Base-by-base conservation (phyloP, 2,797 vertebrate species). In the Geotrypetes seraphini region DNA sequence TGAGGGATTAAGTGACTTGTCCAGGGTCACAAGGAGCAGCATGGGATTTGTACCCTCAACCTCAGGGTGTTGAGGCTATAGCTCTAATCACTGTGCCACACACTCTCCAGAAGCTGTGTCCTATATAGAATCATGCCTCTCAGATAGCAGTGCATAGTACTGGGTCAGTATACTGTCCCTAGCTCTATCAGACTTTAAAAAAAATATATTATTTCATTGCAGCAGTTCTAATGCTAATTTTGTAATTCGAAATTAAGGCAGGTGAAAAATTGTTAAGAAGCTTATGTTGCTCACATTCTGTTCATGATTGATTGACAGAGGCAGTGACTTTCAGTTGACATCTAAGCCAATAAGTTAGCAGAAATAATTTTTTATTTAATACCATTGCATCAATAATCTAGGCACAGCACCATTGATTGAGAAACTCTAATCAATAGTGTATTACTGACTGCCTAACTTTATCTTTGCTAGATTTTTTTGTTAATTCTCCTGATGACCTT, bases 331-430 rank as follows among this genome's bases (percentile, higher is more conserved):
- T 83, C 79, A 81, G 66, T 71, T 84, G 83, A 83, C 78, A 83
- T 81, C 75, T 74, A 55, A 80, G 75, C 75, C 78, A 78, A 83
- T 72, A 84, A 79, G 76, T 82, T 84, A 73, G 74, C 65, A 74
- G 67, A 78, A 82, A 83, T 81, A 80, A 83, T 81, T 79, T 81
- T 80, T 82, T 81, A 69, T 78, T 82, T 86, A 86, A 86, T 87
- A 81, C 75, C 75, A 76, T 78, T 81, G 70, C 75, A 81, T 85
- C 77, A 77, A 80, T 82, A 83, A 83, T 83, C 72, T 70, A 76
- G 76, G 72, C 74, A 76, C 75, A 81, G 60, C 53, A 55, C 54
- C 67, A 84, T 82, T 84, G 81, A 81, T 79, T 84, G 71, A 72
- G 75, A 79, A 80, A 71, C 60, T 54, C 66, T 79, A 73, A 84